phyloP scores from a whole-genome alignment of 2,113 vertebrate genomes.

The Platycercus adscitus region DNA sequence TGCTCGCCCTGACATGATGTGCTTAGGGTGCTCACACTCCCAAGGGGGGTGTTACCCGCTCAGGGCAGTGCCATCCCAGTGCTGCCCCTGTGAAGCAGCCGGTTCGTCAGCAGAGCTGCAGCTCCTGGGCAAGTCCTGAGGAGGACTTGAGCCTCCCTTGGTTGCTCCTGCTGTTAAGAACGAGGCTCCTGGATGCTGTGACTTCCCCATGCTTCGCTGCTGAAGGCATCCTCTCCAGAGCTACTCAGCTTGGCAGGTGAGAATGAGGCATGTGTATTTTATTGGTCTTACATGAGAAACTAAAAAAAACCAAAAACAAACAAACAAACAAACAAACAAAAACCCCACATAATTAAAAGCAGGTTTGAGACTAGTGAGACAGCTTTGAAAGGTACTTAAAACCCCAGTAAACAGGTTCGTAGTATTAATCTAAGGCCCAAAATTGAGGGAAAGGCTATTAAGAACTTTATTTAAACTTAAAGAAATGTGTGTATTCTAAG shows the following conservation, averaged over 20 bases:
- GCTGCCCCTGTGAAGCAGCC: neutral
- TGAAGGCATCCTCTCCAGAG: neutral
- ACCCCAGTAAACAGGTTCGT: neutral
- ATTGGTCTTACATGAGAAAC: neutral
- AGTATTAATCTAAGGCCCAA: neutral
- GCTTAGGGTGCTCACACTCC: neutral
- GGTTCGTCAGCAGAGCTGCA: neutral
- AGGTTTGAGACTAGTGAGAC: neutral
- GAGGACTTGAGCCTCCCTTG: neutral
- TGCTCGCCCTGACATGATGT: neutral
- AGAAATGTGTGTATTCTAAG: neutral
- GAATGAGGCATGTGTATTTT: neutral
- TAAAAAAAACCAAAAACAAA: neutral
- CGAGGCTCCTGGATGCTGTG: neutral
- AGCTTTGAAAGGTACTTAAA: neutral
- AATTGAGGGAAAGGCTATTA: neutral
- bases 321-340: neutral
- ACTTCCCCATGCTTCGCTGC: neutral
- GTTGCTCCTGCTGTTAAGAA: neutral
- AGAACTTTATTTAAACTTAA: neutral
- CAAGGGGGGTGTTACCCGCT: neutral
- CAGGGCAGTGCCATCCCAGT: fast-evolving
- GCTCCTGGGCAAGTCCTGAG: neutral
- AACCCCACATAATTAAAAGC: neutral
- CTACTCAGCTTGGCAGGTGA: neutral